Evolutionary conservation across 2,113 vertebrate species (phyloP).

Genomic region (Micronycteris hirsuta): DNA sequence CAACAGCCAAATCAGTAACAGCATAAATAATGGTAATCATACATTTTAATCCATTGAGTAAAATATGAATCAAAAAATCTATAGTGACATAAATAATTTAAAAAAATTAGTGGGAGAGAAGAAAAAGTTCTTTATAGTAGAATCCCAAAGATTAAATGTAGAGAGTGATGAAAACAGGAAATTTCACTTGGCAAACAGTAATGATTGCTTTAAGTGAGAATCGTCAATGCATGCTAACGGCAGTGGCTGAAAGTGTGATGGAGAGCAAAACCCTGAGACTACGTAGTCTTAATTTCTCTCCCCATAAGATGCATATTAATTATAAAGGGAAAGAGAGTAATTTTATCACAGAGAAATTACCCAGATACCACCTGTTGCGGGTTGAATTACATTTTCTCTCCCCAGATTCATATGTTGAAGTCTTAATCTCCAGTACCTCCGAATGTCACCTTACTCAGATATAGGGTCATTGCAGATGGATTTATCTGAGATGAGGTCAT

Average conservation of each 20-base stretch:
- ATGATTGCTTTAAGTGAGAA: background rate
- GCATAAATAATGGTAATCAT: background rate
- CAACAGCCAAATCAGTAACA: background rate
- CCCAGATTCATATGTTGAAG: background rate
- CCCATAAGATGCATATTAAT: background rate
- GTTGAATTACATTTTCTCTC: background rate
- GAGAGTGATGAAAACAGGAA: background rate
- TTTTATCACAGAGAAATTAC: background rate
- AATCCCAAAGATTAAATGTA: background rate
- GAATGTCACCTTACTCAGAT: too few relatives aligned
- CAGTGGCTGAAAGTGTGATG: background rate
- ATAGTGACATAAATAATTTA: background rate
- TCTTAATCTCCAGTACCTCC: background rate
- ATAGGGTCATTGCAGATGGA: background rate
- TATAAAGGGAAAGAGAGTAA: background rate
- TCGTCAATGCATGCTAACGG: background rate
- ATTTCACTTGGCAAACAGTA: background rate
- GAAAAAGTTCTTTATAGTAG: background rate
- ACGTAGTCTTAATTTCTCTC: background rate
- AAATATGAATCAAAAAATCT: background rate
- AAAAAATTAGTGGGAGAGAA: background rate
- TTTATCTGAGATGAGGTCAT: background rate
- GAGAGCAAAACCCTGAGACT: background rate
- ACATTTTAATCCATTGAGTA: background rate
- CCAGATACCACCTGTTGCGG: background rate